Base-by-base conservation (phyloP, 2,113 vertebrate genomes). In the Polypterus bichir region DNA sequence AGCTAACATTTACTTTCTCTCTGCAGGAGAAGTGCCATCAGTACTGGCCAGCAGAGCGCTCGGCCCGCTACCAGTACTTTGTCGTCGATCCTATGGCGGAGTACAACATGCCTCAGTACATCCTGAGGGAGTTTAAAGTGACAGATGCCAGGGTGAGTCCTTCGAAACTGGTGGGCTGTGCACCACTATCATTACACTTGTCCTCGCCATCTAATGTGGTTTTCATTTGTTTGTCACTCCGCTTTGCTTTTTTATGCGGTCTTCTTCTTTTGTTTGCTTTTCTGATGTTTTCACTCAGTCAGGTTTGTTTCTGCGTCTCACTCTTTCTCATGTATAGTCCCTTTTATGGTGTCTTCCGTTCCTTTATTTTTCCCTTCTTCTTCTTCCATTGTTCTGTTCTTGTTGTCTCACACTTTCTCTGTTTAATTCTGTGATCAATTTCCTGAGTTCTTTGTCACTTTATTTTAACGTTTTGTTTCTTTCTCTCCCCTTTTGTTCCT, bases 51-150 rank as follows among this genome's bases (percentile, higher is more conserved):
- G 94, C 95, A 0, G 94, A 97, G 76, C 90, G 93, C 54, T 97
- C 94, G 0, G 93, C 95, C 46, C 85, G 94, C 47, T 97, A 97
- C 76, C 95, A 98, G 82, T 98, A 97, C 81, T 98, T 97, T 0
- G 94, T 97, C 4, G 95, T 98, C 64, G 95, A 98, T 58, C 95
- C 95, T 4, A 98, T 98, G 96, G 96, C 96, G 0, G 94, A 98
- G 56, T 97, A 97, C 79, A 97, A 97, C 84, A 97, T 98, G 94
- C 96, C 96, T 4, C 96, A 97, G 81, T 98, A 97, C 77, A 97
- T 98, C 78, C 89, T 98, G 2, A 76, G 94, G 4, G 96, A 98
- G 66, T 98, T 98, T 85, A 98, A 98, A 78, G 96, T 98, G 82
- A 98, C 96, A 0, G 96, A 97, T 0, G 96, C 96, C 73, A 85